Evolutionary conservation across 2,888 invertebrate species (phyloP).

Genomic region (Cenopis cana): DNA sequence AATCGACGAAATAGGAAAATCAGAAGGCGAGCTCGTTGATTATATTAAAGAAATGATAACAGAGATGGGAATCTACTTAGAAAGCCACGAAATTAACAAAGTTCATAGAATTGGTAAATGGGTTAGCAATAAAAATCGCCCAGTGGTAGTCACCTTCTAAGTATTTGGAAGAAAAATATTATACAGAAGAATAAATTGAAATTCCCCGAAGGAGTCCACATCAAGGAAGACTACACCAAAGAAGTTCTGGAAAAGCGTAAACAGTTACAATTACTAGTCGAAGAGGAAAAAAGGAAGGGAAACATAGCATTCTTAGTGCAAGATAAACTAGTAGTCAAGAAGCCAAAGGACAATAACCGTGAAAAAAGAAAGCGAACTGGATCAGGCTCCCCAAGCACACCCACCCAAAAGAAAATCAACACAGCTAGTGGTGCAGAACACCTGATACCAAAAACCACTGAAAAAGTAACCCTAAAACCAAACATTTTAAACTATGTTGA

Average conservation of each 20-base stretch:
- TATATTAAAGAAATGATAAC: neutral
- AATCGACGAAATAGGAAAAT: slow-evolving; percentile 27
- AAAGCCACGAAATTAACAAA: neutral
- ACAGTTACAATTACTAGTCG: neutral
- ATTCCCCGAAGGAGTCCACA: neutral
- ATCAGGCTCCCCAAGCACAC: too few relatives aligned
- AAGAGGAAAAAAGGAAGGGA: neutral
- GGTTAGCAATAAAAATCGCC: neutral
- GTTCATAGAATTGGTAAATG: neutral
- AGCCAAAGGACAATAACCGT: too few relatives aligned
- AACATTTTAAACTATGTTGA: too few relatives aligned
- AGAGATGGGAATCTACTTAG: neutral
- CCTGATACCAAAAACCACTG: too few relatives aligned
- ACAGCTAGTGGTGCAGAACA: too few relatives aligned
- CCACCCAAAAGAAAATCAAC: too few relatives aligned
- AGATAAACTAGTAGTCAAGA: too few relatives aligned
- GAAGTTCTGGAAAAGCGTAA: neutral
- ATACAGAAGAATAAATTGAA: neutral
- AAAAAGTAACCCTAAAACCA: too few relatives aligned
- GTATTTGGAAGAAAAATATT: neutral
- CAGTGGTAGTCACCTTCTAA: neutral
- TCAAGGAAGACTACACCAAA: neutral
- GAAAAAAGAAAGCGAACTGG: too few relatives aligned
- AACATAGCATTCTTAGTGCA: too few relatives aligned
- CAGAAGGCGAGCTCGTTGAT: neutral